These are phyloP conservation scores for Miopithecus talapoin DNA, from an alignment of 2,797 vertebrate species.

Conservation along the genomic window DNA sequence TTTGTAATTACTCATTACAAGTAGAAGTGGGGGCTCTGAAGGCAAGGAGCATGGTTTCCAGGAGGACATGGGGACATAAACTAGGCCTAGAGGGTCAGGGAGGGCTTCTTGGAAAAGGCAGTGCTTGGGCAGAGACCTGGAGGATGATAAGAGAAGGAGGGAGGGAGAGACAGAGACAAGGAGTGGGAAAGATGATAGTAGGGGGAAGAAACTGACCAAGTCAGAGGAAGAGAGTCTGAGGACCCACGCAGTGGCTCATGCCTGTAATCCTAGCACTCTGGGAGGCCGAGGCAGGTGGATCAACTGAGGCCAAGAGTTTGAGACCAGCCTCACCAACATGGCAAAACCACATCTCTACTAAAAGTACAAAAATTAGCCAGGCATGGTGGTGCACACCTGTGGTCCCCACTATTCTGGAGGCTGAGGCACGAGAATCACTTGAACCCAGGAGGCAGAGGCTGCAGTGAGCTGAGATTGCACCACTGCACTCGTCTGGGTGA, in stretches of 20 bases:
- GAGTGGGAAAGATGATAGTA: neutral
- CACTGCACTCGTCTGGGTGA: neutral
- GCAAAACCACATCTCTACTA: neutral
- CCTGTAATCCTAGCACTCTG: neutral
- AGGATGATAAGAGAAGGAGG: neutral
- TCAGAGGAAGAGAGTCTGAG: neutral
- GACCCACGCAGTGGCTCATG: neutral
- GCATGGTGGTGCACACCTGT: neutral
- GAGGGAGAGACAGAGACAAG: neutral
- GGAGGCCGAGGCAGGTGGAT: neutral
- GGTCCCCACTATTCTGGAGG: neutral
- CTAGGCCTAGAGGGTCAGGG: neutral
- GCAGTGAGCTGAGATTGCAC: neutral
- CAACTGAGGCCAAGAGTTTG: neutral
- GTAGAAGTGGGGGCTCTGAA: neutral
- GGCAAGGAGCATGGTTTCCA: neutral
- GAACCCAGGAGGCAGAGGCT: neutral
- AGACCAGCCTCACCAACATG: neutral
- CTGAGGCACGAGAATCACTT: neutral
- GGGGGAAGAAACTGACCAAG: neutral
- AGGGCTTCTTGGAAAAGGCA: slow-evolving; percentile 25
- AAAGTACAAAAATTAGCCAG: neutral
- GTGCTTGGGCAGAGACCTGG: neutral
- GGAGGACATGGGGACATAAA: neutral
- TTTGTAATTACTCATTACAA: neutral